A percentile compares a stretch with the other conserved stretches of the same genome.
phyloP scores from a whole-genome alignment of 2,797 vertebrate species.

The Hypotaenidia philippensis region DNA sequence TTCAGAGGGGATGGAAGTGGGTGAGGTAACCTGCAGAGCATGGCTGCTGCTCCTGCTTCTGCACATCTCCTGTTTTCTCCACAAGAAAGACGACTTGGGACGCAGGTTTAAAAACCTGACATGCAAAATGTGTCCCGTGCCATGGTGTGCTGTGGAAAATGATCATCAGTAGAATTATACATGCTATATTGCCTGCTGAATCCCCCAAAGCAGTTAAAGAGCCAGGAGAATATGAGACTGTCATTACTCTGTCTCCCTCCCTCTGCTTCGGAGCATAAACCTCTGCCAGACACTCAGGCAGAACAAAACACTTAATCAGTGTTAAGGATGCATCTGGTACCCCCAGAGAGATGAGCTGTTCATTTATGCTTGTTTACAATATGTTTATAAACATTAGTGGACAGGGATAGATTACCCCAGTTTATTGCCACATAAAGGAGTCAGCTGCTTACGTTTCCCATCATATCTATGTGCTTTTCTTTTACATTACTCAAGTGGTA shows the following conservation, averaged over 20 bases:
- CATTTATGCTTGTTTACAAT: slow-evolving; percentile 78
- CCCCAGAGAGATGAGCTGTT: slow-evolving; percentile 74
- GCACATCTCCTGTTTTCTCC: fast-evolving
- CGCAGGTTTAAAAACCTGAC: neutral
- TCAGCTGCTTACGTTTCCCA: slow-evolving; percentile 38
- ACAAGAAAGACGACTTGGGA: neutral
- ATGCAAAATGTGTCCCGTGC: neutral
- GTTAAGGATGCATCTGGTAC: slow-evolving; percentile 77
- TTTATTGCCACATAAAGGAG: slow-evolving; percentile 70
- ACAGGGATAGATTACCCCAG: slow-evolving; percentile 76
- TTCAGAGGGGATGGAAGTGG: neutral
- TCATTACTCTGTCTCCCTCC: slow-evolving; percentile 65
- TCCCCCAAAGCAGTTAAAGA: slow-evolving; percentile 63
- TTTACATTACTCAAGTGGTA: slow-evolving; percentile 43
- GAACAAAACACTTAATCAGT: slow-evolving; percentile 80
- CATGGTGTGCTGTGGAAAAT: neutral
- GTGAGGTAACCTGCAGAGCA: fast-evolving
- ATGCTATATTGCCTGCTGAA: slow-evolving; percentile 23
- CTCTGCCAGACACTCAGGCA: slow-evolving; percentile 77
- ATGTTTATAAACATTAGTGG: slow-evolving; percentile 78
- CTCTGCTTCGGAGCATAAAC: slow-evolving; percentile 63
- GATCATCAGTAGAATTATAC: slow-evolving; percentile 40
- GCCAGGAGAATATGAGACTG: slow-evolving; percentile 65
- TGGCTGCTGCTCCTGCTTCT: neutral
- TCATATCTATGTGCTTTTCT: slow-evolving; percentile 28